Base-by-base conservation (phyloP, 2,888 invertebrate genomes). In the Nemurella pictetii region DNA sequence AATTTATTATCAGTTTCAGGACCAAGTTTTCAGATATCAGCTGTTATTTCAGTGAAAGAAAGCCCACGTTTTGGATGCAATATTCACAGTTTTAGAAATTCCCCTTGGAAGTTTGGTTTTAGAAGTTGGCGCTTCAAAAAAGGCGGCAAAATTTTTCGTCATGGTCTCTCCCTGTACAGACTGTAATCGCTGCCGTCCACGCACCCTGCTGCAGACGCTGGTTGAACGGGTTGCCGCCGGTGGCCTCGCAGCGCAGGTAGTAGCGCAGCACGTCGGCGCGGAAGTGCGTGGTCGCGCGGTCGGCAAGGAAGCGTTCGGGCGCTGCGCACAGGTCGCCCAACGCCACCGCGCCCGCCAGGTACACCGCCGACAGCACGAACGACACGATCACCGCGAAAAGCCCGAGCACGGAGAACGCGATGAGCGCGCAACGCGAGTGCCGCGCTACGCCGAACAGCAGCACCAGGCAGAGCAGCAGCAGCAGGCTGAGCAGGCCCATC, bases 371-470 rank as follows among this genome's bases (percentile, higher is more conserved):
- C 92, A 96, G 95, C 88, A 97, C 92, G 96, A 97, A 98, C 87
- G 97, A 96, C 85, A 95, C 93, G 87, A 96, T 95, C 72, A 98
- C 96, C 55, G 96, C 97, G 88, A 98, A 93, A 28, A 96, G 91
- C 77, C 95, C 95, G 90, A 97, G 95, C 30, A 97, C 97, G 87
- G 97, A 97, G 88, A 97, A 96, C 92, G 96, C 93, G 88, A 98
- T 95, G 84, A 98, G 93, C 84, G 97, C 96, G 89, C 97, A 97
- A 83, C 97, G 94, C 26, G 96, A 97, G 90, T 97, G 96, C 30
- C 95, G 92, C 26, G 97, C 96, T 87, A 98, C 96, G 87, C 97
- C 98, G 88, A 97, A 96, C 86, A 98, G 93, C 88, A 98, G 93
- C 86, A 98, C 95, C 86, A 98, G 95, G 91, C 97, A 97, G 83